These are phyloP conservation scores for Tolypeutes matacus DNA, from an alignment of 2,797 vertebrate genomes.

Conservation along the genomic window DNA sequence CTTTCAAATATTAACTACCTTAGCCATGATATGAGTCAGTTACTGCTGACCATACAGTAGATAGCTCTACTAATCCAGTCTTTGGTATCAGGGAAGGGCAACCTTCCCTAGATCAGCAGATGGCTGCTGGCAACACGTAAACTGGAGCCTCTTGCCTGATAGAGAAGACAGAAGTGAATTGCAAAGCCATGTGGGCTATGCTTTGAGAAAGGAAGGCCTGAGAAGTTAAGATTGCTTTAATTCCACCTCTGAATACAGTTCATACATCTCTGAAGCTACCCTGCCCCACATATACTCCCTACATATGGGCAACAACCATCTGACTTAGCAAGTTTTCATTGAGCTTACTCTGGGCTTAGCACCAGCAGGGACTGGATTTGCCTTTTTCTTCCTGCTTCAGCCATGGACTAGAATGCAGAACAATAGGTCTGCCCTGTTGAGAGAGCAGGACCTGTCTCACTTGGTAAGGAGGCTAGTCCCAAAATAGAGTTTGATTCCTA, in stretches of 20 bases:
- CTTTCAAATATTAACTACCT: conserved; percentile 60
- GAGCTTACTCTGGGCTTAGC: neutral
- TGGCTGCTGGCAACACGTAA: neutral
- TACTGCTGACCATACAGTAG: neutral
- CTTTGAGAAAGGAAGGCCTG: neutral
- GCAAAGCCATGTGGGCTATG: neutral
- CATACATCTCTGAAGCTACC: neutral
- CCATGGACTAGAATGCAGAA: neutral
- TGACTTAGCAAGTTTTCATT: neutral
- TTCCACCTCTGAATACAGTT: neutral
- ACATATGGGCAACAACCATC: neutral
- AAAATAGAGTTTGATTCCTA: neutral
- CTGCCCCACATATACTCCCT: neutral
- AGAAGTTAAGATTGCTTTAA: neutral
- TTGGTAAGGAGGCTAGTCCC: neutral
- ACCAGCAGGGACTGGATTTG: neutral
- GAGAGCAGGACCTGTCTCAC: neutral
- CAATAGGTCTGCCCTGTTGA: neutral
- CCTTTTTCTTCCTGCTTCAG: neutral
- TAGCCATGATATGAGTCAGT: neutral
- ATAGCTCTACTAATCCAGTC: neutral
- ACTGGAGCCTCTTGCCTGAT: neutral
- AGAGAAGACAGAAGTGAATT: neutral
- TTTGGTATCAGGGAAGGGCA: neutral
- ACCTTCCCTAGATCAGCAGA: conserved; percentile 15